These are phyloP conservation scores for Enteromius treurensis DNA, from an alignment of 2,797 vertebrate genomes.

Conservation along the genomic window DNA sequence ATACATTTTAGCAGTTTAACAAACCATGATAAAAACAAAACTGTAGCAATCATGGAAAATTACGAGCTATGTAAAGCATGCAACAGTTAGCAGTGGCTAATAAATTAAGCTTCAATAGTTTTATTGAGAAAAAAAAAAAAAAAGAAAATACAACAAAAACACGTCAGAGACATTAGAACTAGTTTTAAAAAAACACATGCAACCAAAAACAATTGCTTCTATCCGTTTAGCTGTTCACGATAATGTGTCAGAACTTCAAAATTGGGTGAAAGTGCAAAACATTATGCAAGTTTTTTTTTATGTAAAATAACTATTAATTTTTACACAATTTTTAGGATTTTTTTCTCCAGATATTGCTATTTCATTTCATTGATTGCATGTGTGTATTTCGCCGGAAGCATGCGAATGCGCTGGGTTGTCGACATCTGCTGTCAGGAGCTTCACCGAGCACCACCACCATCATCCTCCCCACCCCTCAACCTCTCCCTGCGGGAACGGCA, in stretches of 20 bases:
- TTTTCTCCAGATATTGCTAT: neutral
- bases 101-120: neutral
- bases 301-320: neutral
- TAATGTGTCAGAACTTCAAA: neutral
- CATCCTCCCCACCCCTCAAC: constrained; percentile 44
- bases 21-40: neutral
- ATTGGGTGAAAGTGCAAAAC: neutral
- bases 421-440: constrained; percentile 57
- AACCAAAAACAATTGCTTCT: neutral
- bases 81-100: neutral
- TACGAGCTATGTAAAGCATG: no score
- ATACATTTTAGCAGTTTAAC: neutral
- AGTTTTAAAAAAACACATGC: neutral
- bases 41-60: neutral
- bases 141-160: neutral
- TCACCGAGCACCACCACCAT: constrained; percentile 32
- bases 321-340: neutral
- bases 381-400: neutral
- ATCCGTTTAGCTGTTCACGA: neutral
- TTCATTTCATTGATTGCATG: neutral
- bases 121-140: neutral
- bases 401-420: constrained; percentile 47
- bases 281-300: neutral
- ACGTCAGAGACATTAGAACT: neutral
- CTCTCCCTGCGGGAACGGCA: constrained; percentile 41